Evolutionary conservation across 1,140 invertebrate species (phyloP), one percentile per base, ranked within the genome.

Genomic region (Drosophila biarmipes): DNA sequence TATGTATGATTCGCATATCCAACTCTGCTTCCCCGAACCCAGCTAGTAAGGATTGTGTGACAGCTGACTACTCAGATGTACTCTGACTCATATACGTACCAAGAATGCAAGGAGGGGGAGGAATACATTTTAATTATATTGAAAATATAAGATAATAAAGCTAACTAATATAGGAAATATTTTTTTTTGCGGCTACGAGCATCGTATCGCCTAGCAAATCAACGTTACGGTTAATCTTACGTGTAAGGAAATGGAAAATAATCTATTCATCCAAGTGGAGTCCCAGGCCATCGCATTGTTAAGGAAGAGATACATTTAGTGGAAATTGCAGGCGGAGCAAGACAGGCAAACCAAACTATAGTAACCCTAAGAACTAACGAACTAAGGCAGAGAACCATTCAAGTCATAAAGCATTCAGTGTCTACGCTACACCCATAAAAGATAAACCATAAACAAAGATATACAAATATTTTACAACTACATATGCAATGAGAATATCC

Each of bases 321-420:
- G 48, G 48, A 51, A 51, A 34, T 34, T 51, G 29, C 35, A 29
- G 54, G 42, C 29, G 10, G 56, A 37, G 27, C 40, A 31, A 49
- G 40, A 57, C 17, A 31, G 48, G 29, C 19, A 54, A 61, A 48
- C 35, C 43, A 42, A 67, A 61, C 68, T 73, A 62, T 73, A 45
- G 56, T 59, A 58, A 58, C 63, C 48, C 40, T 76, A 76, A 74
- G 68, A 53, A 80, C 57, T 76, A 51, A 51, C 29, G 6, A 51
- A 56, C 51, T 51, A 66, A 66, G 56, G 19, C 58, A 66, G n/a
- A 62, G 56, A 62, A 66, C 46, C 55, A 86, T 76, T 63, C 45
- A 61, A 62, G 38, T 54, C 62, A 78, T 81, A 87, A 84, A 67
- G 66, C 85, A 90, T 82, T 90, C 62, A 87, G 84, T 89, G 82